Percentiles rank a stretch among this genome's conserved stretches.
Evolutionary conservation across 2,797 vertebrate species (phyloP).

Genomic region (Cossypha polioptera): DNA sequence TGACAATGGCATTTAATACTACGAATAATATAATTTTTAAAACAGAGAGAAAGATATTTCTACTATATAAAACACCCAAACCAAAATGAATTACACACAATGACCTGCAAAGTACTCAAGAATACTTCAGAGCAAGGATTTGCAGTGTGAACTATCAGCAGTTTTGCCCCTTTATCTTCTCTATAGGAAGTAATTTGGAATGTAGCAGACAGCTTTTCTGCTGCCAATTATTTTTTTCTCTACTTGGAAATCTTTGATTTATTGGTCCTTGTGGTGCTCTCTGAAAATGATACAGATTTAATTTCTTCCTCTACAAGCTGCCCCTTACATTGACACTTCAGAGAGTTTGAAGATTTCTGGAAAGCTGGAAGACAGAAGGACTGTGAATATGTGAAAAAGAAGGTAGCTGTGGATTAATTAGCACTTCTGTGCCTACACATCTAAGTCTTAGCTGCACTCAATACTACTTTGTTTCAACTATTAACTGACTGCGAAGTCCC

Average conservation of each 20-base stretch:
- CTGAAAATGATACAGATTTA: slow-evolving; percentile 16
- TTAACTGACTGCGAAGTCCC: background rate
- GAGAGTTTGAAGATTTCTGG: background rate
- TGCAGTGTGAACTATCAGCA: background rate
- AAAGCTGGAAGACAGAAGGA: background rate
- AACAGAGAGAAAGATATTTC: background rate
- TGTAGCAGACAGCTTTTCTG: background rate
- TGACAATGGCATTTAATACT: background rate
- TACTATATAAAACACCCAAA: background rate
- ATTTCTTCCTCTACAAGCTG: slow-evolving; percentile 23
- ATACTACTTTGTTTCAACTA: background rate
- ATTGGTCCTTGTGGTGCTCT: background rate
- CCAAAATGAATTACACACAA: background rate
- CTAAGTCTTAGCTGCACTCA: background rate
- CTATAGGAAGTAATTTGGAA: background rate
- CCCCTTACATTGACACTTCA: background rate
- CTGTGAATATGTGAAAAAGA: background rate
- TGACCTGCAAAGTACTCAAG: background rate
- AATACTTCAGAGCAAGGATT: background rate
- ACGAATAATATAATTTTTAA: background rate
- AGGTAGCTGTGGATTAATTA: background rate
- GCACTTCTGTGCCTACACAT: background rate
- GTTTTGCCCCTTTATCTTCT: background rate
- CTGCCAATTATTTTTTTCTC: slow-evolving; percentile 14
- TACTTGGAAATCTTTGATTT: background rate